Evolutionary conservation across 2,888 invertebrate genomes (phyloP), one percentile per base, ranked within the genome.

Genomic region (Hypercompe scribonia): DNA sequence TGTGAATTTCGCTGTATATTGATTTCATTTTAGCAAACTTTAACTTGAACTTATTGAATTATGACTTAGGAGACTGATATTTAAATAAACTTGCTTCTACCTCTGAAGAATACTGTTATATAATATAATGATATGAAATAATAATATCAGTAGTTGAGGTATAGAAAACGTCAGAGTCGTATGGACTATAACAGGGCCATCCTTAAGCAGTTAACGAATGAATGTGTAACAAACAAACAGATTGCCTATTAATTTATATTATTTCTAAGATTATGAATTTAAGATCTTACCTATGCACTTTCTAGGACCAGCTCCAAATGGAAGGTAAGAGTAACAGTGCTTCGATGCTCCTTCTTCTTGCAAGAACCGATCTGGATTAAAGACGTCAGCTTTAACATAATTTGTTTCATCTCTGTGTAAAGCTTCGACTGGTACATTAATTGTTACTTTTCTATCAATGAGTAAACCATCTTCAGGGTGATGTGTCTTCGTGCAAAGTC

Each of bases 281-380:
- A 8, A 31, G 50, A 69, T 86, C 93, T 92, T 86, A 95, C 95
- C 95, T 78, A 94, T 86, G 81, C 95, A 95, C 88, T 92, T 94
- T 72, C 94, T 92, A 39, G 95, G 94, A 65, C 96, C 96, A 24
- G 90, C 91, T 58, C 96, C 95, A 81, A 94, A 96, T 10, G 95
- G 94, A 71, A 95, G 84, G 84, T 90, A 95, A 0, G 91, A 82
- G 75, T 89, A 91, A 68, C 89, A 87, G 74, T 90, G 89, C 34
- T 84, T 87, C 0, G 85, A 81, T 0, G 87, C 80, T 42, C 82
- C 86, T 65, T 90, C 88, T 34, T 86, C 88, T 71, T 88, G 84
- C 72, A 90, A 83, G 83, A 94, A 95, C 67, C 96, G 88, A n/a
- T 92, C 92, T 15, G 96, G 95, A 65, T 91, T 91, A 78, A 93